Percentiles rank a stretch among this genome's conserved stretches.
These are phyloP conservation scores for Prunella fulvescens DNA, from an alignment of 2,113 vertebrate genomes.

Conservation along the genomic window DNA sequence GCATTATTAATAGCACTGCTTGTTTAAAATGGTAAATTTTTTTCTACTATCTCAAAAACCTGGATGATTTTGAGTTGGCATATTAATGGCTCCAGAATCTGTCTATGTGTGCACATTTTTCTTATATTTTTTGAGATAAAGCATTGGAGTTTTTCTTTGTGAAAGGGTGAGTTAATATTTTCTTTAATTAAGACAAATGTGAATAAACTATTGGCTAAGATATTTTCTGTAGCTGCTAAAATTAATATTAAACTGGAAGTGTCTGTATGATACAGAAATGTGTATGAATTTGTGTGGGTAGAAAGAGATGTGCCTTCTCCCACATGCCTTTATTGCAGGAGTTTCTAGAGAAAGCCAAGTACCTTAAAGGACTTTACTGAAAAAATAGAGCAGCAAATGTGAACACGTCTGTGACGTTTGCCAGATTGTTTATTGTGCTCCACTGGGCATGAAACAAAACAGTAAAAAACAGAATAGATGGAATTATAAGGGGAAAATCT, in stretches of 20 bases:
- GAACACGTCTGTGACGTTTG: accelerated
- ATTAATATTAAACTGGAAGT: not conserved
- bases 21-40: not conserved
- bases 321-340: accelerated
- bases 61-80: not conserved
- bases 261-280: not conserved
- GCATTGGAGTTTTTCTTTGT: not conserved
- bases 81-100: not conserved
- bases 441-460: not conserved
- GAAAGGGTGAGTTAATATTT: not conserved
- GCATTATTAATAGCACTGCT: not conserved
- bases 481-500: not conserved
- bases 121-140: not conserved
- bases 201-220: not conserved
- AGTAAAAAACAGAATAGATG: not conserved
- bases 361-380: not conserved
- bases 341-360: not conserved
- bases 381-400: not conserved
- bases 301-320: not conserved
- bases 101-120: not conserved
- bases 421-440: not conserved
- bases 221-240: not conserved
- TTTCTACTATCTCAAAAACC: not conserved
- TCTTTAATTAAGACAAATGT: not conserved
- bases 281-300: not conserved